These are phyloP conservation scores for Pachyramphus minor DNA, from an alignment of 2,113 vertebrate genomes.

Conservation along the genomic window DNA sequence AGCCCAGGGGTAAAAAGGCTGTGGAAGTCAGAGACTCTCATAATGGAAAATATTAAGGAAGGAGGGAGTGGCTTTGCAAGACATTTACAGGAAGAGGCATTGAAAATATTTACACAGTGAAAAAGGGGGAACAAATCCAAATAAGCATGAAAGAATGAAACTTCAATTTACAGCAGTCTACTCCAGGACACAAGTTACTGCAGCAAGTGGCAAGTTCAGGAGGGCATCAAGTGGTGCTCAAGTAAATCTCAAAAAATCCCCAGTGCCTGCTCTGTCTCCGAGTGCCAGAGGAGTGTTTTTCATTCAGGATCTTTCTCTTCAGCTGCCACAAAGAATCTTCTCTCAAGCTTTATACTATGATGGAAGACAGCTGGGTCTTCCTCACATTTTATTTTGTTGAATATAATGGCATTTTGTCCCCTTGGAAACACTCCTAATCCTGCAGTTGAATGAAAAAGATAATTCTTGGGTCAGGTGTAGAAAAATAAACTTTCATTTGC, in stretches of 20 bases:
- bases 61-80: background rate
- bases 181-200: background rate
- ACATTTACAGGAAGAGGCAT: background rate
- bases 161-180: background rate
- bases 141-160: background rate
- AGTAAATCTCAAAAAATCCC: background rate
- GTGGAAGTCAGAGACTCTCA: background rate
- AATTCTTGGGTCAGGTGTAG: background rate
- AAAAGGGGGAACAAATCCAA: background rate
- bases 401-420: background rate
- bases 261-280: rapidly evolving
- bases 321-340: background rate
- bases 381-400: background rate
- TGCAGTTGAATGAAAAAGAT: background rate
- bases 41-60: background rate
- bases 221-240: background rate
- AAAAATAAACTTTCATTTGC: conserved; percentile 6
- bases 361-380: background rate
- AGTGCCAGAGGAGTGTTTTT: background rate
- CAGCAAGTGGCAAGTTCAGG: background rate
- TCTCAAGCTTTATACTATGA: background rate
- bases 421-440: background rate
- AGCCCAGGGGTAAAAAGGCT: background rate
- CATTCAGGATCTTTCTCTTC: background rate
- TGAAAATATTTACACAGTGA: background rate